phyloP scores from a whole-genome alignment of 1,140 invertebrate species.

The Conus betulinus region DNA sequence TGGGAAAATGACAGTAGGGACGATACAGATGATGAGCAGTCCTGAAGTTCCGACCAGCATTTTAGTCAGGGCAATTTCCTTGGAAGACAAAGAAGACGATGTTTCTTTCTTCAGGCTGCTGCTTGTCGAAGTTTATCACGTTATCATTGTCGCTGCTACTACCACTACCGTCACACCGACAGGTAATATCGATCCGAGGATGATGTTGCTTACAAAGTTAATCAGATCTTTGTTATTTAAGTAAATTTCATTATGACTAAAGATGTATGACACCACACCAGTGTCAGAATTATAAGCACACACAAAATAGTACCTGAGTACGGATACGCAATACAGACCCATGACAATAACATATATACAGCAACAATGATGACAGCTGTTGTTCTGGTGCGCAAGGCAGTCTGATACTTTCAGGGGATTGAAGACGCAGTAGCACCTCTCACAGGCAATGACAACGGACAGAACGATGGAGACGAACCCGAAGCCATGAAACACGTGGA shows the following conservation, averaged over 20 bases:
- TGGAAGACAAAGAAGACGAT: neutral
- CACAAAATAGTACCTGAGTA: neutral
- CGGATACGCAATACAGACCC: neutral
- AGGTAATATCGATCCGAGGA: neutral
- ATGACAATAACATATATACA: neutral
- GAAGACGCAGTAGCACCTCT: no score
- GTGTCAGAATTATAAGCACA: neutral
- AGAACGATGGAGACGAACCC: no score
- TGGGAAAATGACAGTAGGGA: neutral
- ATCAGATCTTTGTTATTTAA: neutral
- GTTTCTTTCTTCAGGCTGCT: neutral
- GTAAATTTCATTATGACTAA: neutral
- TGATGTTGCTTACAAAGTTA: neutral
- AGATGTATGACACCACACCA: neutral
- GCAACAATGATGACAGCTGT: neutral
- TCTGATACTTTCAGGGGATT: neutral
- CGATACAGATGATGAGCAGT: neutral
- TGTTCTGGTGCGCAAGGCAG: neutral
- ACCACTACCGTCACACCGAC: neutral
- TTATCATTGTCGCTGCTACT: neutral
- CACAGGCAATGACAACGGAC: no score
- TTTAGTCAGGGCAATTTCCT: conserved; percentile 1
- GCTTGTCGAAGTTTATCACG: neutral
- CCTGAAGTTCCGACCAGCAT: neutral
- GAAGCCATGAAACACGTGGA: no score